Percentiles rank a stretch among this genome's conserved stretches.
These are phyloP conservation scores for Drosophila bocqueti DNA, from an alignment of 1,140 invertebrate genomes.

Conservation along the genomic window DNA sequence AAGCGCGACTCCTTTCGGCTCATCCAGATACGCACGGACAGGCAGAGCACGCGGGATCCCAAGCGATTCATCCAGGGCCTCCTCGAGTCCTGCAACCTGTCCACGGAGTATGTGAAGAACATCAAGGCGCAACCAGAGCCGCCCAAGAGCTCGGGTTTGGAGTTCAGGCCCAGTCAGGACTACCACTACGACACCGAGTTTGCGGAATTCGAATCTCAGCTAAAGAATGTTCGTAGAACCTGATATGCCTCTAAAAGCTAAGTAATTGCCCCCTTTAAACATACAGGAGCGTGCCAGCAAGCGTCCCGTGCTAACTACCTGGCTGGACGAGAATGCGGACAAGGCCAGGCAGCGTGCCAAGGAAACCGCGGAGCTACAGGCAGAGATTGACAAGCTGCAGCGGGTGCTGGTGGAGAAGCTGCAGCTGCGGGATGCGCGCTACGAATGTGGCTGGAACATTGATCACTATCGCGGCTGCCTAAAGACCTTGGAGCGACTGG, in stretches of 20 bases:
- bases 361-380: slow-evolving; percentile 88
- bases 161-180: slow-evolving; percentile 59
- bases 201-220: slow-evolving; percentile 60
- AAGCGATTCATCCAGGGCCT: slow-evolving; percentile 91
- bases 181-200: slow-evolving; percentile 70
- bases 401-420: slow-evolving; percentile 86
- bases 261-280: neutral
- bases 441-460: slow-evolving; percentile 95
- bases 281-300: slow-evolving; percentile 73
- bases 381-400: slow-evolving; percentile 89
- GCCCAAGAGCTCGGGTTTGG: slow-evolving; percentile 21
- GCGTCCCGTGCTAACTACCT: slow-evolving; percentile 78
- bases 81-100: slow-evolving; percentile 92
- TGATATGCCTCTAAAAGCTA: too few species aligned
- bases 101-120: slow-evolving; percentile 93
- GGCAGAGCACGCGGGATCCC: slow-evolving; percentile 86
- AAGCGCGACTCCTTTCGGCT: slow-evolving; percentile 87
- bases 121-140: slow-evolving; percentile 82
- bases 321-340: slow-evolving; percentile 88
- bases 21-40: slow-evolving; percentile 87
- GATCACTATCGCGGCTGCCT: slow-evolving; percentile 94
- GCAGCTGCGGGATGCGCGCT: slow-evolving; percentile 87
- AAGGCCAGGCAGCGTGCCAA: slow-evolving; percentile 87
- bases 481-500: slow-evolving; percentile 90
- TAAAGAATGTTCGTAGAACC: slow-evolving; percentile 46